Evolutionary conservation across 2,888 invertebrate genomes (phyloP).

Genomic region (Taenaris catops): DNA sequence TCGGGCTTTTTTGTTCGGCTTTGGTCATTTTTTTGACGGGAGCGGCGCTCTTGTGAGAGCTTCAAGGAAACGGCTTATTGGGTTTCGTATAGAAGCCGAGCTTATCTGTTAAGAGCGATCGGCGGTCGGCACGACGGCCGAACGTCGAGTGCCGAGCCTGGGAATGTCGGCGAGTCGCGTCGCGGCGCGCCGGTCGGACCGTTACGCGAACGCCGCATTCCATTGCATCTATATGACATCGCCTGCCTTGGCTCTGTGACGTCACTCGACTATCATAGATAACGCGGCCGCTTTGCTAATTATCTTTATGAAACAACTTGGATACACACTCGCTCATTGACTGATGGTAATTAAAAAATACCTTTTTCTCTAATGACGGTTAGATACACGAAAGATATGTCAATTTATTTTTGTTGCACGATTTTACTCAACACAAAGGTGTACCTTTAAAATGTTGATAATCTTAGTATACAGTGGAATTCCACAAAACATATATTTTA

Average conservation of each 20-base stretch:
- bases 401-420: no score
- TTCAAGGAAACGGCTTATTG: conserved; percentile 77
- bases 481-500: no score
- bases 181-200: conserved; percentile 40
- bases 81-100: conserved; percentile 64
- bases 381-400: background rate
- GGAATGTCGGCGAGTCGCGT: conserved; percentile 42
- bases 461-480: no score
- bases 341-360: conserved; percentile 3
- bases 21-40: conserved; percentile 63
- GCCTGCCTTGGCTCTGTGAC: conserved; percentile 31
- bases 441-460: no score
- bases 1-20: conserved; percentile 56
- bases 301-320: conserved; percentile 1
- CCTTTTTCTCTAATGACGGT: background rate
- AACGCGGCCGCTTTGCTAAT: conserved; percentile 26
- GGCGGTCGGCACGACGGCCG: conserved; percentile 26
- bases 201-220: conserved; percentile 42
- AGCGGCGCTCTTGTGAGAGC: conserved; percentile 69
- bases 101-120: conserved; percentile 66
- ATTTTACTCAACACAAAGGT: no score
- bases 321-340: background rate
- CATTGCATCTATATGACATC: conserved; percentile 39
- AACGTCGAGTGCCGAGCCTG: conserved; percentile 35
- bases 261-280: conserved; percentile 31